Percentiles rank a stretch among this genome's conserved stretches.
These are phyloP conservation scores for Drosophila ochracea DNA, from an alignment of 2,888 invertebrate genomes.

Conservation along the genomic window DNA sequence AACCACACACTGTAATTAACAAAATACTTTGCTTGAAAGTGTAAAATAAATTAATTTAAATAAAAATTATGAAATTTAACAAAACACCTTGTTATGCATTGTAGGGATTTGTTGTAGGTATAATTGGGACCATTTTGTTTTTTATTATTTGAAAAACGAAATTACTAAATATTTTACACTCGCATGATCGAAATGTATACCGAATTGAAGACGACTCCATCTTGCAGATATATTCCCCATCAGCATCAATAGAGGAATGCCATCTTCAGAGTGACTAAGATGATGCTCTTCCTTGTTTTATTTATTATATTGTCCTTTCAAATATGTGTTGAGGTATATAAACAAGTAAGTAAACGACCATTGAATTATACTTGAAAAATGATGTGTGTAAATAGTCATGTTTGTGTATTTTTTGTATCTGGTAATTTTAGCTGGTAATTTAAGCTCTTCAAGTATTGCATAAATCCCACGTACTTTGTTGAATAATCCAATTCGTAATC, in stretches of 20 bases:
- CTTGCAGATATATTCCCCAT: background rate
- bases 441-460: background rate
- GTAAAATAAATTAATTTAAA: slow-evolving; percentile 78
- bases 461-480: background rate
- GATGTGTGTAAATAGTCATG: background rate
- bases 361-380: background rate
- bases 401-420: background rate
- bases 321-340: background rate
- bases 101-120: background rate
- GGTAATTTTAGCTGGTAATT: background rate
- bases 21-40: slow-evolving; percentile 72
- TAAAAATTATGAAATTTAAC: slow-evolving; percentile 71
- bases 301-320: background rate
- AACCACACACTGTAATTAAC: slow-evolving; percentile 72
- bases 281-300: background rate
- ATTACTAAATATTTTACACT: background rate
- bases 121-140: background rate
- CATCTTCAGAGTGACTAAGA: background rate
- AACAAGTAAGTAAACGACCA: background rate
- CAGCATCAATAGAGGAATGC: background rate
- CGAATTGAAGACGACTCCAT: background rate
- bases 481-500: background rate
- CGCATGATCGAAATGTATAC: background rate
- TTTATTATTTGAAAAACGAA: background rate
- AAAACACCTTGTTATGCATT: slow-evolving; percentile 8